Percentiles rank a stretch among this genome's conserved stretches.
Conservation (phyloP, 2,888 invertebrate species). For the Temnothorax rugatulus region DNA sequence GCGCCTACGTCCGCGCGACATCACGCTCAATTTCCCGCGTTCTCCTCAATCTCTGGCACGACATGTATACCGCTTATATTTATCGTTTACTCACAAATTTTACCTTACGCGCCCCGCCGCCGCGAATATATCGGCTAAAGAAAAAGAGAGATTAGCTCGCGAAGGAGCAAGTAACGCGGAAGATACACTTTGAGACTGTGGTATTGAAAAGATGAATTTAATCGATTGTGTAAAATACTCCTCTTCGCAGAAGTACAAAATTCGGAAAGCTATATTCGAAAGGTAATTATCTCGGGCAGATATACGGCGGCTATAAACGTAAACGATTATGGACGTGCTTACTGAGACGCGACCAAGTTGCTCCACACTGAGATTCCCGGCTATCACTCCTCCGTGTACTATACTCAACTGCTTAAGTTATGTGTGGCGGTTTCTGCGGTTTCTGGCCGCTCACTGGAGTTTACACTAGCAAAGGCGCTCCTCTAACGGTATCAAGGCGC, state of each 20-base stretch:
- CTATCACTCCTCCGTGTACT: constrained; percentile 75
- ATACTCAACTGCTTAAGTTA: constrained; percentile 79
- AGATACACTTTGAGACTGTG: not conserved
- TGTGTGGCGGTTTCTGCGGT: constrained; percentile 78
- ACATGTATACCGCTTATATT: not conserved
- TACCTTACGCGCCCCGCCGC: not conserved
- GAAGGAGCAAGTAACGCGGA: not conserved
- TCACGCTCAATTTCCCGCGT: constrained; percentile 76
- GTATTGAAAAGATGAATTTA: not conserved
- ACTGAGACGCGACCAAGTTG: constrained; percentile 50
- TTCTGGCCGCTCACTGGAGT: constrained; percentile 74
- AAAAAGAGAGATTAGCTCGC: not conserved
- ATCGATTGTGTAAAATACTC: not conserved
- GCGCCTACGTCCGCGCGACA: constrained; percentile 75
- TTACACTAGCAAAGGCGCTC: constrained; percentile 75
- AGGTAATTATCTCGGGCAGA: constrained; percentile 43
- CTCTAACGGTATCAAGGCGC: constrained; percentile 72
- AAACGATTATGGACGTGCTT: constrained; percentile 58
- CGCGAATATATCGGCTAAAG: not conserved
- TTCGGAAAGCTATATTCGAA: constrained; percentile 8
- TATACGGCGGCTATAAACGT: constrained; percentile 28
- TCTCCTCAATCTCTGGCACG: constrained; percentile 57
- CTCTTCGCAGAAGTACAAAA: not conserved
- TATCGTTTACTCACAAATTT: constrained; percentile 24
- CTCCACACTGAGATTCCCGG: constrained; percentile 71